A percentile compares a stretch with the other conserved stretches of the same genome.
Conservation (phyloP, 2,888 invertebrate genomes). For the Drosophila buzzatii region DNA sequence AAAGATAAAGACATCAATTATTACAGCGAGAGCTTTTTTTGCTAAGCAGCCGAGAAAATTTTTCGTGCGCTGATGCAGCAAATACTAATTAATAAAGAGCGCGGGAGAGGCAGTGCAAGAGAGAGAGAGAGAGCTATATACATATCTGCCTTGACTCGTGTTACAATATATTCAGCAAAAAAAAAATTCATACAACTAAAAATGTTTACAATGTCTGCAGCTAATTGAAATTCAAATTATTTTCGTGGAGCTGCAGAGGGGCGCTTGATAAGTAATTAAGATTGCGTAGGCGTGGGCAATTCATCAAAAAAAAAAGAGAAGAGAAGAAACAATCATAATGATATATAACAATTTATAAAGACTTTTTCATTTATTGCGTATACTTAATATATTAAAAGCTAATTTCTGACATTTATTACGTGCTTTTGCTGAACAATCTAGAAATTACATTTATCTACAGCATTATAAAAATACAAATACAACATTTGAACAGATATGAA, state of each 20-base stretch:
- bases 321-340: neutral
- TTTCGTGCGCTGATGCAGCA: constrained; percentile 56
- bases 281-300: constrained; percentile 21
- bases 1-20: constrained; percentile 62
- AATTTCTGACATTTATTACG: constrained; percentile 8
- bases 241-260: constrained; percentile 9
- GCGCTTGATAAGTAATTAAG: constrained; percentile 36
- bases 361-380: constrained; percentile 17
- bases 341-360: neutral
- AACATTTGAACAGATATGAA: constrained; percentile 19
- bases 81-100: constrained; percentile 62
- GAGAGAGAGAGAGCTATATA: neutral
- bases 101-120: neutral
- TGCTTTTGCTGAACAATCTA: constrained; percentile 7
- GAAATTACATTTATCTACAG: constrained; percentile 32
- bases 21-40: constrained; percentile 29
- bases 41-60: constrained; percentile 23
- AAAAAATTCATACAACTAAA: constrained; percentile 34
- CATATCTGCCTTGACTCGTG: constrained; percentile 22
- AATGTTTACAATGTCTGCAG: constrained; percentile 57
- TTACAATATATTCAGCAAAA: constrained; percentile 12
- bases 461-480: constrained; percentile 17
- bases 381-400: constrained; percentile 14
- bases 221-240: constrained; percentile 67
- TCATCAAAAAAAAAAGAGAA: constrained; percentile 23